These are phyloP conservation scores for Bubo blakistoni DNA, from an alignment of 2,113 vertebrate genomes.

Conservation along the genomic window DNA sequence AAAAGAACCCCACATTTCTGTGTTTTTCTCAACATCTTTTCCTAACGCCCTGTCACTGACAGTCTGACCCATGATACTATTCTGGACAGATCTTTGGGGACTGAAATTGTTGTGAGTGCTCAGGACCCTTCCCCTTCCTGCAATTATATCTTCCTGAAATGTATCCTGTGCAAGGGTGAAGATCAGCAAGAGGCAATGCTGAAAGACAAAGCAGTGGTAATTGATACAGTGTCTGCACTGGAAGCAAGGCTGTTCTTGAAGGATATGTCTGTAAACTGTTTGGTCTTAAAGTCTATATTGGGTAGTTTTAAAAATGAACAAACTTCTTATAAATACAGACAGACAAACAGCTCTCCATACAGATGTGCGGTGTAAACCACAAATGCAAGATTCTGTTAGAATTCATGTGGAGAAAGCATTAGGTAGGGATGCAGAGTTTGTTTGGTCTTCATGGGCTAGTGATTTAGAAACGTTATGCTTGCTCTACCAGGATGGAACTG, in stretches of 20 bases:
- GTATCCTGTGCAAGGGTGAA: conserved; percentile 51
- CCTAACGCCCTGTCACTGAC: not conserved
- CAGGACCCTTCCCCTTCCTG: conserved; percentile 35
- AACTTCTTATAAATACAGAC: not conserved
- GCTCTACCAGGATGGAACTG: not conserved
- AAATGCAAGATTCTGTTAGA: not conserved
- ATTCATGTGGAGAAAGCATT: not conserved
- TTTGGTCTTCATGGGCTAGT: not conserved
- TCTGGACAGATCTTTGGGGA: not conserved
- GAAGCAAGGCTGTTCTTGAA: not conserved
- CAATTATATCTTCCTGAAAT: conserved; percentile 22
- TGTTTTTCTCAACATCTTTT: not conserved
- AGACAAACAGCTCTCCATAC: not conserved
- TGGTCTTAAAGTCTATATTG: not conserved
- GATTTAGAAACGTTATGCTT: not conserved
- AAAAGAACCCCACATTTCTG: not conserved
- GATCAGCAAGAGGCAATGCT: not conserved
- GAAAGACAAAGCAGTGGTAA: not conserved
- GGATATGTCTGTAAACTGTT: not conserved
- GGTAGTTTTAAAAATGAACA: not conserved
- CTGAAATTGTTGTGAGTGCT: not conserved
- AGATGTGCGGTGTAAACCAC: not conserved
- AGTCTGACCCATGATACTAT: not conserved
- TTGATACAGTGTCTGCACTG: not conserved
- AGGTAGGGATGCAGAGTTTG: not conserved